phyloP scores from a whole-genome alignment of 2,888 invertebrate species.

The Morinoia aosen region DNA sequence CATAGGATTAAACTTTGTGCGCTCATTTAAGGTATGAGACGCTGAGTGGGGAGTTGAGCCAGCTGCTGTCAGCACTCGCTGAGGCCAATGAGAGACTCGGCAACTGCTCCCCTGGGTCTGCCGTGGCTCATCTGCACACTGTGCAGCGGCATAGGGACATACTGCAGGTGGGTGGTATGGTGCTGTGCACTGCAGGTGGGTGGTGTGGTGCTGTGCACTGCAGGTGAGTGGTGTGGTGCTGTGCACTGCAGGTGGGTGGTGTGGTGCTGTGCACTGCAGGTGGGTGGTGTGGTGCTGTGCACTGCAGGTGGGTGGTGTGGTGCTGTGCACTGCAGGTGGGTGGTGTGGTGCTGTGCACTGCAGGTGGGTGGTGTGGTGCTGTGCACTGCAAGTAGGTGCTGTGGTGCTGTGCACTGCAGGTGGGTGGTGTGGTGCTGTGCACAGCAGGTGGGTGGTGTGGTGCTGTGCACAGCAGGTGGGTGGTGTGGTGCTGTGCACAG shows the following conservation, averaged over 20 bases:
- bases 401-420: no score
- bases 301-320: no score
- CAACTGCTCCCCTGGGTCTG: constrained; percentile 70
- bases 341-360: no score
- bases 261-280: not conserved
- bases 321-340: not conserved
- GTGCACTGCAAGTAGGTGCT: no score
- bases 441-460: no score
- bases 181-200: not conserved
- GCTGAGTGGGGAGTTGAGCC: constrained; percentile 58
- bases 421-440: no score
- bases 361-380: no score
- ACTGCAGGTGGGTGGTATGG: constrained; percentile 75
- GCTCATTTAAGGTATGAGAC: constrained; percentile 63
- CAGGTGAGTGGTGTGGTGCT: no score
- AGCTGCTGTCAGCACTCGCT: constrained; percentile 70
- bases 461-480: no score
- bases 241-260: no score
- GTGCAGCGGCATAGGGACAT: constrained; percentile 96
- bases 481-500: no score
- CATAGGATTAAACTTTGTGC: not conserved
- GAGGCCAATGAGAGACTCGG: constrained; percentile 85
- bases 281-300: no score
- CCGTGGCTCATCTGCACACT: constrained; percentile 90
- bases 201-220: not conserved